Conservation (phyloP, 2,888 invertebrate genomes). For the Orthosia incerta region DNA sequence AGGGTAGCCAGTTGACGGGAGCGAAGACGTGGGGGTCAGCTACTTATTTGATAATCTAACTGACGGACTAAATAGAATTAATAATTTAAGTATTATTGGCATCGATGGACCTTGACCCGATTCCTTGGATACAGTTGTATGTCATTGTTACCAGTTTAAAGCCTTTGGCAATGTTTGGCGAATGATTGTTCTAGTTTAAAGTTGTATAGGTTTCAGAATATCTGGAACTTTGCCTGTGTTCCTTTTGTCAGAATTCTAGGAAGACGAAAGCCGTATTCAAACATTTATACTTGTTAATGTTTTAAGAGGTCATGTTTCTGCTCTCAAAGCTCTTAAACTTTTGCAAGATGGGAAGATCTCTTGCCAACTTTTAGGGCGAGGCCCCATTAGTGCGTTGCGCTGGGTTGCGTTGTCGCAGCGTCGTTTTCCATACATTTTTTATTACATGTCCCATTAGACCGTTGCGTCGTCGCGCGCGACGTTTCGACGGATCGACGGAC, state of each 20-base stretch:
- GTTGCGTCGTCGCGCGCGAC: no score
- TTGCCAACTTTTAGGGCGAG: conserved; percentile 19
- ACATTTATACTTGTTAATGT: neutral
- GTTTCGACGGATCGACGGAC: no score
- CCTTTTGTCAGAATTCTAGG: conserved; percentile 1
- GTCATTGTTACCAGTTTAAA: conserved; percentile 29
- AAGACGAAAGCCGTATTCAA: neutral
- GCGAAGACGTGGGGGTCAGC: no score
- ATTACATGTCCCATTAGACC: no score
- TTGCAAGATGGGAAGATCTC: conserved; percentile 1
- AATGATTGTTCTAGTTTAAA: neutral
- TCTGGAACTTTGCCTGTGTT: neutral
- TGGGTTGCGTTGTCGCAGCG: no score
- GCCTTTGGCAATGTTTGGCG: conserved; percentile 9
- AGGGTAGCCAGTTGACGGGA: no score
- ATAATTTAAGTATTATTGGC: conserved; percentile 50
- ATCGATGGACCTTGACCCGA: conserved; percentile 37
- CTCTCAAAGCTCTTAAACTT: conserved; percentile 17
- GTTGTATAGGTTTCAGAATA: neutral
- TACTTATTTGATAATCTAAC: no score
- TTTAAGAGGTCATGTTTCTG: conserved; percentile 12
- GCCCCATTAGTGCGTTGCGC: no score
- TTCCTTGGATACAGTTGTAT: conserved; percentile 19
- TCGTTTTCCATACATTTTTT: no score
- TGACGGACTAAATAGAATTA: no score